Evolutionary conservation across 2,888 invertebrate species (phyloP).

Genomic region (Yponomeuta cagnagella): DNA sequence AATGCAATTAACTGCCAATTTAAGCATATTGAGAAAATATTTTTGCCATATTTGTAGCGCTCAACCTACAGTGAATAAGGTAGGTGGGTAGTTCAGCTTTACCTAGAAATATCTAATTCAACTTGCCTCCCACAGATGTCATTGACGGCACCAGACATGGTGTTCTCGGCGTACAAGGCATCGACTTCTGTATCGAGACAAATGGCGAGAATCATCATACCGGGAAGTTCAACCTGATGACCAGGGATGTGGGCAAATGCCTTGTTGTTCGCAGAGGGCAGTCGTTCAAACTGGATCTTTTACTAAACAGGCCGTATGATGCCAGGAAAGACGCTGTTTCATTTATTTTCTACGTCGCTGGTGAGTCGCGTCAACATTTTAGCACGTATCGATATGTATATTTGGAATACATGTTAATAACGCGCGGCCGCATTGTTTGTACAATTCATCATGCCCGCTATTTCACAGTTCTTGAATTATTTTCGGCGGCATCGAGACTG

Average conservation of each 20-base stretch:
- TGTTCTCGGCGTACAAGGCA: conserved; percentile 81
- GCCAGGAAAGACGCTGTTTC: conserved; percentile 85
- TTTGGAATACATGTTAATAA: conserved; percentile 11
- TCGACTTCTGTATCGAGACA: conserved; percentile 82
- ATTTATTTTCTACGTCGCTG: conserved; percentile 87
- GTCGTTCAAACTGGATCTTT: conserved; percentile 83
- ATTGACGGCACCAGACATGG: conserved; percentile 66
- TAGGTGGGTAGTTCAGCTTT: background rate
- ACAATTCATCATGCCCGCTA: background rate
- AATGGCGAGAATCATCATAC: conserved; percentile 89
- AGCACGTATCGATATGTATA: background rate
- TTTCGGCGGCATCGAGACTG: conserved; percentile 22
- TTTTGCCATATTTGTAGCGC: background rate
- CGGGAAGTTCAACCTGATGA: conserved; percentile 84
- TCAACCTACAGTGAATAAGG: background rate
- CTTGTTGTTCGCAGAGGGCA: conserved; percentile 90
- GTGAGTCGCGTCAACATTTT: conserved; percentile 42
- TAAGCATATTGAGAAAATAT: background rate
- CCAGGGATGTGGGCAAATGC: conserved; percentile 72
- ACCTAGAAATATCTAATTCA: background rate
- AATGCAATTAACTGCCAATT: too few species aligned
- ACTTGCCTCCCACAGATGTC: conserved; percentile 46
- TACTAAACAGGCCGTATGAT: conserved; percentile 84
- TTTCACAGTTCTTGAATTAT: conserved; percentile 19
- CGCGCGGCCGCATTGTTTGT: conserved; percentile 9